Evolutionary conservation across 2,888 invertebrate species (phyloP), one percentile per base, ranked within the genome.

Genomic region (Cheilosia variabilis): DNA sequence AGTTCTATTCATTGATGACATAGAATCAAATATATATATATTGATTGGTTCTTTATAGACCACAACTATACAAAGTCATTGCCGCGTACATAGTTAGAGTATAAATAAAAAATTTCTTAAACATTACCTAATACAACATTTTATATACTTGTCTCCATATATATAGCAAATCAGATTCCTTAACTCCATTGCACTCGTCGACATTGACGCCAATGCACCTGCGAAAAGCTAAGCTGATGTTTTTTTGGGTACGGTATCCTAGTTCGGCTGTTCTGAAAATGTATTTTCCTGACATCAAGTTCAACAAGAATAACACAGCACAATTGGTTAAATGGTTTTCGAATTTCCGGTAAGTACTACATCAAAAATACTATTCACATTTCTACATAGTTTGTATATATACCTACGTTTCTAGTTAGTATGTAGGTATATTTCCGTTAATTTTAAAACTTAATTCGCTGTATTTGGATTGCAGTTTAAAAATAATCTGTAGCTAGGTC

Each of bases 301-400:
- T 99, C 95, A 99, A 99, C 95, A 99, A 99, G 94, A 99, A 99
- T 95, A 99, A 99, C 94, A 99, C 99, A 89, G 99, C 99, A 91
- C 99, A 99, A 94, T 96, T 99, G 93, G 99, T 99, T 94, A 99
- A 99, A 94, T 99, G 99, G 99, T 99, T 99, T 96, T 99, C 99
- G 92, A 99, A 99, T 93, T 99, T 99, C 94, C 96, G 99, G 99
- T 99, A 93, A 96, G 96, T 94, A 69, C 9, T 17, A 7, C 3
- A 17, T 31, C 17, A 17, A 7, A 47, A n/a, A 47, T n/a, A 47
- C 2, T 47, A 47, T 47, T 17, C 17, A n/a, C 31, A 9, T 47
- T 9, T 6, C 1, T 17, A 17, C n/a, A 5, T 47, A n/a, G 9
- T 47, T 2, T 9, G 6, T 6, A 45, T 37, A n/a, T n/a, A n/a